Conservation (phyloP, 1,140 invertebrate species). For the Heliconius melpomene region DNA sequence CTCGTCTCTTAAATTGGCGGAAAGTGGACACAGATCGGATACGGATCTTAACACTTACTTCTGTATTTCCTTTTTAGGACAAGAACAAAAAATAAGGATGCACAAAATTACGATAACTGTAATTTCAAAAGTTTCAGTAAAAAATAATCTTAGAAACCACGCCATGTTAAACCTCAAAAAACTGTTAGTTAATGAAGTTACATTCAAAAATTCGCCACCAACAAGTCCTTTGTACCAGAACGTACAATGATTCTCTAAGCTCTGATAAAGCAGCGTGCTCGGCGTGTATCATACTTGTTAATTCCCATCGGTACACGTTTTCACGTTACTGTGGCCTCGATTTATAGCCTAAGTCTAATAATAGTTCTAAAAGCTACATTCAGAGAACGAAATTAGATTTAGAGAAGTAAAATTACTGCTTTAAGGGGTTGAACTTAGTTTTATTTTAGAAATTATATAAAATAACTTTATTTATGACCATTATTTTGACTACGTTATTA, state of each 20-base stretch:
- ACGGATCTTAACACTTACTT: no score
- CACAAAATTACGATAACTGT: no score
- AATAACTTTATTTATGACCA: no score
- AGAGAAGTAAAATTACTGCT: not conserved
- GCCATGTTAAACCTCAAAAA: not conserved
- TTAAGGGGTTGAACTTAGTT: not conserved
- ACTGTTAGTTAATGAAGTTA: not conserved
- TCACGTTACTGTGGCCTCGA: not conserved
- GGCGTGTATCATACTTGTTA: slow-evolving; percentile 7
- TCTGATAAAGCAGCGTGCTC: slow-evolving; percentile 7
- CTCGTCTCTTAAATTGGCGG: no score
- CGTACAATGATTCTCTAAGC: not conserved
- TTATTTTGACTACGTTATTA: no score
- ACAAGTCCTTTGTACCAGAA: not conserved
- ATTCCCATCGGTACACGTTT: not conserved
- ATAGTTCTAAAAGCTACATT: slow-evolving; percentile 9
- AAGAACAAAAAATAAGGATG: no score
- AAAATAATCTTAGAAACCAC: not conserved
- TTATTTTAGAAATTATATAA: not conserved
- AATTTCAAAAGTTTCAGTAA: no score
- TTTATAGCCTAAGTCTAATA: slow-evolving; percentile 6
- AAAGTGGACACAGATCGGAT: no score
- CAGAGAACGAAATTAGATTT: not conserved
- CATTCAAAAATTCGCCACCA: not conserved
- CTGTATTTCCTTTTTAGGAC: no score